Conservation (phyloP, 2,113 vertebrate species). For the Probosciger aterrimus region DNA sequence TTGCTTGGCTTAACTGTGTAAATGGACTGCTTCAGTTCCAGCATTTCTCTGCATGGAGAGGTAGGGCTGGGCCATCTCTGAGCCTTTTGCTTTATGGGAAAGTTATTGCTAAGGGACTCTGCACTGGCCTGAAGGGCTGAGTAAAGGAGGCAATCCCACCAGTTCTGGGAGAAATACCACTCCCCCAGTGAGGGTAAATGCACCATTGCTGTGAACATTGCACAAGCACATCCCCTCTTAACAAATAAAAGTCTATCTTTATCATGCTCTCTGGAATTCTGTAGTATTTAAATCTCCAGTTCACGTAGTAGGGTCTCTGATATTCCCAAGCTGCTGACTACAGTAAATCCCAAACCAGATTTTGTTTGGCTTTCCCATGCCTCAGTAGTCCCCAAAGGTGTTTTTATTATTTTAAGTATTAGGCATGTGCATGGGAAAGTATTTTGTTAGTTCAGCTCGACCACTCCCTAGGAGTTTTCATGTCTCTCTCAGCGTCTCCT, state of each 20-base stretch:
- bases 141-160: neutral
- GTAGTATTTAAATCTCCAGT: neutral
- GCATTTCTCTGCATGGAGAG: neutral
- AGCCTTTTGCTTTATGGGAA: neutral
- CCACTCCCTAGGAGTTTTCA: conserved; percentile 61
- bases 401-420: conserved; percentile 65
- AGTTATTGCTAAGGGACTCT: neutral
- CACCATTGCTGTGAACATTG: neutral
- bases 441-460: conserved; percentile 60
- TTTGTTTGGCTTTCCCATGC: conserved; percentile 66
- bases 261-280: neutral
- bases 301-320: neutral
- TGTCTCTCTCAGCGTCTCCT: conserved; percentile 39
- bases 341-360: conserved; percentile 30
- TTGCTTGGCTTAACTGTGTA: neutral
- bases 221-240: neutral
- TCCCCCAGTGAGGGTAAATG: neutral
- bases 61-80: neutral
- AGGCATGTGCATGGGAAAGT: conserved; percentile 65
- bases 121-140: neutral
- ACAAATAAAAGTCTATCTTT: neutral
- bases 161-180: neutral
- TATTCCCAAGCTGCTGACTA: neutral
- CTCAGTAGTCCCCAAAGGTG: conserved; percentile 42
- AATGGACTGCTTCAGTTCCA: neutral